Conservation (phyloP, 2,888 invertebrate species). For the Euproctis similis region DNA sequence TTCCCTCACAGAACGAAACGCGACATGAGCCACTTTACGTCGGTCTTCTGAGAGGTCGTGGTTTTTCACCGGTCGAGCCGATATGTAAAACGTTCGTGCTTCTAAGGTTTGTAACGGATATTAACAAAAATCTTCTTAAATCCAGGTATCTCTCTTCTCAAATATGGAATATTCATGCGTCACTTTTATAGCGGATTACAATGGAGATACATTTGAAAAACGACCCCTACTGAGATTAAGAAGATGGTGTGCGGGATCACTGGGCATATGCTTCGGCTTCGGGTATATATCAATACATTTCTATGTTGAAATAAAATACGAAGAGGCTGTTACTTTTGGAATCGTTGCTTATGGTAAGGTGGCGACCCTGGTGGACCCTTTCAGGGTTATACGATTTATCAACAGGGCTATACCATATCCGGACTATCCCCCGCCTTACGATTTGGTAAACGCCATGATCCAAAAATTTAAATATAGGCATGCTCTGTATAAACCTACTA, state of each 20-base stretch:
- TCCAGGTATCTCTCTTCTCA: slow-evolving; percentile 2
- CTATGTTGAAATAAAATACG: slow-evolving; percentile 27
- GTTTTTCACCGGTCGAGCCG: no score
- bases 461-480: no score
- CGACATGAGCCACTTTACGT: no score
- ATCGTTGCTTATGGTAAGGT: slow-evolving; percentile 2
- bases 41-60: no score
- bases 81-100: no score
- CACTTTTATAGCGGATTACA: slow-evolving; percentile 19
- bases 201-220: rapidly evolving
- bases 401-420: no score
- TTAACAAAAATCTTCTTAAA: no score
- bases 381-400: not conserved
- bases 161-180: slow-evolving; percentile 32
- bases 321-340: not conserved
- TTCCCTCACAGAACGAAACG: no score
- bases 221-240: slow-evolving; percentile 23
- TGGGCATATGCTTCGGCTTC: slow-evolving; percentile 23
- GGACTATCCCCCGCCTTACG: no score
- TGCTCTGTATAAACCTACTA: no score
- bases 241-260: slow-evolving; percentile 29
- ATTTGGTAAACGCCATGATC: no score
- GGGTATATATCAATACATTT: slow-evolving; percentile 32
- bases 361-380: slow-evolving; percentile 1
- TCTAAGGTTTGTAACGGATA: no score